Conservation (phyloP, 1,140 invertebrate species). For the Laupala kohalensis region DNA sequence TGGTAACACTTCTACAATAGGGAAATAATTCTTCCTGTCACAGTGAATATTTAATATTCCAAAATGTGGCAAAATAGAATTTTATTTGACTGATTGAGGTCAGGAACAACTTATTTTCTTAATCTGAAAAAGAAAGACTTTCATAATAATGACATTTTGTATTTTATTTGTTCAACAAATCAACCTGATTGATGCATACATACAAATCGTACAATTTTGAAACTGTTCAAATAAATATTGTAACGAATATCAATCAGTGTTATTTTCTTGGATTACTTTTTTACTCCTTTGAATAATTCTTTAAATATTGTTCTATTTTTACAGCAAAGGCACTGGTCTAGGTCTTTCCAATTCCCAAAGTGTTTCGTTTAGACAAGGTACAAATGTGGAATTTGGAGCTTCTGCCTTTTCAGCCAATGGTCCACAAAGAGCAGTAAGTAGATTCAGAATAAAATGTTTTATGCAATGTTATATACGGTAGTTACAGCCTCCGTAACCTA, state of each 20-base stretch:
- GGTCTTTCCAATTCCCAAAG: slow-evolving; percentile 73
- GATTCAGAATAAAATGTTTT: not conserved
- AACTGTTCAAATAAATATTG: slow-evolving; percentile 7
- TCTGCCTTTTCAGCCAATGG: slow-evolving; percentile 39
- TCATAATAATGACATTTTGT: no score
- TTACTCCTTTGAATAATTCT: not conserved
- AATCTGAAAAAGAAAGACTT: no score
- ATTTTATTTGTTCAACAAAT: no score
- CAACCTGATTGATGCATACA: no score
- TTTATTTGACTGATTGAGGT: no score
- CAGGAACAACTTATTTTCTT: no score
- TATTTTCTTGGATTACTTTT: not conserved
- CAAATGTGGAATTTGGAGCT: slow-evolving; percentile 80
- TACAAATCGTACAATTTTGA: not conserved
- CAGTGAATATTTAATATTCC: no score
- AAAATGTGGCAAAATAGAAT: no score
- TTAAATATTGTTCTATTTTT: not conserved
- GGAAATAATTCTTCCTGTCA: no score
- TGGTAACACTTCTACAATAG: no score
- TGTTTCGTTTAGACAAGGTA: slow-evolving; percentile 90
- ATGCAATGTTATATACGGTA: no score
- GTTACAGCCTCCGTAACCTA: no score
- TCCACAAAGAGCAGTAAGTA: slow-evolving; percentile 24
- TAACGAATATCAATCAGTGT: slow-evolving; percentile 1
- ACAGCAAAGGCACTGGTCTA: slow-evolving; percentile 55